Conservation (phyloP, 2,888 invertebrate species). For the Thereva unica region DNA sequence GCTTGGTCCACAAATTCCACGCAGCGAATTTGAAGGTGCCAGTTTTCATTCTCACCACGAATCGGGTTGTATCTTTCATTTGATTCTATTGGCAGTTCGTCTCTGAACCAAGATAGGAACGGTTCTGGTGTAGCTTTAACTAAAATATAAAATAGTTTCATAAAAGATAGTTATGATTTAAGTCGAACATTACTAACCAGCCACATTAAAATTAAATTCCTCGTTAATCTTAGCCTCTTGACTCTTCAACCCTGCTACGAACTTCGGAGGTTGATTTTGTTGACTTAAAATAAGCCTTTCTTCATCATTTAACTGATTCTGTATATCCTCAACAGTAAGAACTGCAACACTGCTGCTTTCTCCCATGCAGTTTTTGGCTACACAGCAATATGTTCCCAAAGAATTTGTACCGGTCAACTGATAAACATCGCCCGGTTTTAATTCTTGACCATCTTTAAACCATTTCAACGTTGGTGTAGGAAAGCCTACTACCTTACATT, state of each 20-base stretch:
- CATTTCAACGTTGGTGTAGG: slow-evolving; percentile 85
- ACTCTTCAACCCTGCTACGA: slow-evolving; percentile 79
- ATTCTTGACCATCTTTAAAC: slow-evolving; percentile 91
- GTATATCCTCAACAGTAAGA: slow-evolving; percentile 86
- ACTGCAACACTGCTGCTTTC: slow-evolving; percentile 85
- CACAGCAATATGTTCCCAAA: slow-evolving; percentile 84
- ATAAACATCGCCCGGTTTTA: slow-evolving; percentile 91
- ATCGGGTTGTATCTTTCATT: slow-evolving; percentile 70
- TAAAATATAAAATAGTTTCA: slow-evolving; percentile 49
- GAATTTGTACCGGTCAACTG: slow-evolving; percentile 90
- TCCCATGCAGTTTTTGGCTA: slow-evolving; percentile 89
- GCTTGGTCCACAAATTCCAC: slow-evolving; percentile 85
- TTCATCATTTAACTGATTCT: slow-evolving; percentile 85
- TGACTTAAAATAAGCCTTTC: slow-evolving; percentile 68
- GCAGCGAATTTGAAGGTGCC: slow-evolving; percentile 71
- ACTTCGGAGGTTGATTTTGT: slow-evolving; percentile 82
- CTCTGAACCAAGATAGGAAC: slow-evolving; percentile 83
- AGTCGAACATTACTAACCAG: slow-evolving; percentile 62
- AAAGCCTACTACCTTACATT: slow-evolving; percentile 91
- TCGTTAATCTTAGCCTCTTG: slow-evolving; percentile 83
- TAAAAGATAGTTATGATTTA: not conserved
- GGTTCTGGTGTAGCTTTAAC: slow-evolving; percentile 82
- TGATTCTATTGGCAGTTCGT: slow-evolving; percentile 76
- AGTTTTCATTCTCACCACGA: slow-evolving; percentile 72
- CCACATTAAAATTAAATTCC: slow-evolving; percentile 76